These are phyloP conservation scores for Hyperoplus lanceolatus DNA, from an alignment of 2,797 vertebrate species.

Conservation along the genomic window DNA sequence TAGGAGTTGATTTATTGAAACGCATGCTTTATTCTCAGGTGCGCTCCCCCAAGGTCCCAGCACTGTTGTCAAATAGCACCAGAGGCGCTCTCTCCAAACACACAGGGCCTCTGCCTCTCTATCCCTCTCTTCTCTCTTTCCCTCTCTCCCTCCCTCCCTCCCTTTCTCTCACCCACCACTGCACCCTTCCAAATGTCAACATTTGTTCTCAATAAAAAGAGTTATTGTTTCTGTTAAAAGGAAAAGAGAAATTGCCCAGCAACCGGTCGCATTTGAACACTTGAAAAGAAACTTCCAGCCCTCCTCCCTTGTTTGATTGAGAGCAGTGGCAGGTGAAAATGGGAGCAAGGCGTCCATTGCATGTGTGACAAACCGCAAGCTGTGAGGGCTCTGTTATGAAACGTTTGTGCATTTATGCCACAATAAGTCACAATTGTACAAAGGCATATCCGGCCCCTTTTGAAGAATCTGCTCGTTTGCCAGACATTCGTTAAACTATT, in stretches of 20 bases:
- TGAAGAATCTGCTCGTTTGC: conserved; percentile 51
- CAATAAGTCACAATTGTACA: conserved; percentile 76
- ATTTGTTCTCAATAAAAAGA: conserved; percentile 93
- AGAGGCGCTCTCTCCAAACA: conserved; percentile 81
- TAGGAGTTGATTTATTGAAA: conserved; percentile 88
- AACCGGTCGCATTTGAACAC: conserved; percentile 87
- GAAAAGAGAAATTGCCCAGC: conserved; percentile 83
- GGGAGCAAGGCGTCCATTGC: conserved; percentile 66
- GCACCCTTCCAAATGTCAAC: conserved; percentile 90
- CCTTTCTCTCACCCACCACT: conserved; percentile 74
- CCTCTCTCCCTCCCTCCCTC: conserved; percentile 15
- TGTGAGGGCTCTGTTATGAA: conserved; percentile 67
- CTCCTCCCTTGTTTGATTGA: conserved; percentile 83
- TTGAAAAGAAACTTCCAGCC: conserved; percentile 83
- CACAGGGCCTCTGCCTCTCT: conserved; percentile 66
- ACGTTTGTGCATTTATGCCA: conserved; percentile 74
- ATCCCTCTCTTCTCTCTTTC: conserved; percentile 45
- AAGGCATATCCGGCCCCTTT: conserved; percentile 48
- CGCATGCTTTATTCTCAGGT: conserved; percentile 90
- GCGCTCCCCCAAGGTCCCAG: conserved; percentile 81
- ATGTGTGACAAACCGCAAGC: conserved; percentile 75
- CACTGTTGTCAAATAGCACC: conserved; percentile 85
- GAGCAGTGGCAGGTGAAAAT: conserved; percentile 81
- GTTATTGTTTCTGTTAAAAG: conserved; percentile 91
- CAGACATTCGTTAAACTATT: conserved; percentile 46